These are phyloP conservation scores for Cephalopachus bancanus DNA, from an alignment of 2,797 vertebrate species.

Conservation along the genomic window DNA sequence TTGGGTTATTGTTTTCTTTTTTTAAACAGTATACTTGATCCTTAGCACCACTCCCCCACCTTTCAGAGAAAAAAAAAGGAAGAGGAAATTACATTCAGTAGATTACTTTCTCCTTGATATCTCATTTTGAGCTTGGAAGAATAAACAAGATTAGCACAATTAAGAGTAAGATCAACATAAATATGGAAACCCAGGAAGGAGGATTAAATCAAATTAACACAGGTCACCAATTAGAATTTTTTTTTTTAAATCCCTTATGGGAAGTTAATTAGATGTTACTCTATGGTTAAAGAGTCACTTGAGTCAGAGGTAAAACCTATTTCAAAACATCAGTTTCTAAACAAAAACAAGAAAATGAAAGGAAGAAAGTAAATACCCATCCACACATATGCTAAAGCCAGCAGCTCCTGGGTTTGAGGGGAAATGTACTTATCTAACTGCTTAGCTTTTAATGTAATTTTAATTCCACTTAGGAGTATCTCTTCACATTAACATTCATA, in stretches of 20 bases:
- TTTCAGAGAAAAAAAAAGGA: conserved; percentile 24
- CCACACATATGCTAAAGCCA: conserved; percentile 35
- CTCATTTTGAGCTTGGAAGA: conserved; percentile 61
- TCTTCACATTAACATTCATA: conserved; percentile 3
- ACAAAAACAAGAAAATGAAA: background rate
- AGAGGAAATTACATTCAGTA: conserved; percentile 45
- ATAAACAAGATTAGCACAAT: conserved; percentile 62
- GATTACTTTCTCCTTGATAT: conserved; percentile 54
- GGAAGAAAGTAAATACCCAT: conserved; percentile 30
- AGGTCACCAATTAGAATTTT: conserved; percentile 30
- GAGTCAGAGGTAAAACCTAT: conserved; percentile 23
- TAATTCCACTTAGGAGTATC: background rate
- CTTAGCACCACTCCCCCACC: conserved; percentile 40
- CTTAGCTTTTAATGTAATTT: conserved; percentile 48
- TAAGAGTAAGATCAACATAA: conserved; percentile 53
- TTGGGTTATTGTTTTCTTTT: conserved; percentile 31
- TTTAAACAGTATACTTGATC: conserved; percentile 26
- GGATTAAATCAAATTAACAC: conserved; percentile 59
- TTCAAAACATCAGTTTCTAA: conserved; percentile 50
- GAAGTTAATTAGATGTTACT: conserved; percentile 1
- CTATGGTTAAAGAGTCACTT: conserved; percentile 40
- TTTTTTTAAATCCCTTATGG: background rate
- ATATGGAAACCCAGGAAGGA: conserved; percentile 19
- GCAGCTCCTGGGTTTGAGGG: background rate
- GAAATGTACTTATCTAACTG: conserved; percentile 19